Percentiles rank a stretch among this genome's conserved stretches.
Conservation (phyloP, 1,140 invertebrate species). For the Lineus longissimus region DNA sequence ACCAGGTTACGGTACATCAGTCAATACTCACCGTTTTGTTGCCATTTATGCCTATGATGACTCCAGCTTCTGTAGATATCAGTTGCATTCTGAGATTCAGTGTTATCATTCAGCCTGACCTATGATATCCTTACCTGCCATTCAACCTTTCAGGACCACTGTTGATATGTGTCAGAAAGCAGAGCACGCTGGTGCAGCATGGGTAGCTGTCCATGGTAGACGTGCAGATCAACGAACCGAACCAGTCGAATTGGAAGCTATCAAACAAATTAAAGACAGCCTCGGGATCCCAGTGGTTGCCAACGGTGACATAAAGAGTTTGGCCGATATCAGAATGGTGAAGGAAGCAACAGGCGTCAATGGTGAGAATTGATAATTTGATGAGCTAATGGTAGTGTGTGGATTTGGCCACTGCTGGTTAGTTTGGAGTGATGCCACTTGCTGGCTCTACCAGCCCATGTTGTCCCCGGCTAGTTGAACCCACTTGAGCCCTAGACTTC, state of each 20-base stretch:
- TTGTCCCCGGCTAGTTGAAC: not conserved
- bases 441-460: not conserved
- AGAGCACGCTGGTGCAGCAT: constrained; percentile 80
- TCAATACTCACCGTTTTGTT: too few species aligned
- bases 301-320: constrained; percentile 80
- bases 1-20: too few species aligned
- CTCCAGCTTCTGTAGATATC: too few species aligned
- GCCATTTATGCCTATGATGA: too few species aligned
- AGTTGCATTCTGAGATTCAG: too few species aligned
- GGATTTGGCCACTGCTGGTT: not conserved
- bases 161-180: constrained; percentile 73
- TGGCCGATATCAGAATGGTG: constrained; percentile 67
- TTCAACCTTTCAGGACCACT: constrained; percentile 54
- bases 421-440: not conserved
- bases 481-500: not conserved
- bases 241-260: constrained; percentile 70
- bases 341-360: constrained; percentile 67
- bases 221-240: constrained; percentile 76
- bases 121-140: not conserved
- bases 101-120: too few species aligned
- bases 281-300: constrained; percentile 79
- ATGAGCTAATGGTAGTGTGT: not conserved
- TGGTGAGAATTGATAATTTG: constrained; percentile 58
- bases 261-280: constrained; percentile 69
- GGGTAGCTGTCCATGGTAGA: constrained; percentile 85